phyloP scores from a whole-genome alignment of 2,888 invertebrate species.

The Ethmia dodecea region DNA sequence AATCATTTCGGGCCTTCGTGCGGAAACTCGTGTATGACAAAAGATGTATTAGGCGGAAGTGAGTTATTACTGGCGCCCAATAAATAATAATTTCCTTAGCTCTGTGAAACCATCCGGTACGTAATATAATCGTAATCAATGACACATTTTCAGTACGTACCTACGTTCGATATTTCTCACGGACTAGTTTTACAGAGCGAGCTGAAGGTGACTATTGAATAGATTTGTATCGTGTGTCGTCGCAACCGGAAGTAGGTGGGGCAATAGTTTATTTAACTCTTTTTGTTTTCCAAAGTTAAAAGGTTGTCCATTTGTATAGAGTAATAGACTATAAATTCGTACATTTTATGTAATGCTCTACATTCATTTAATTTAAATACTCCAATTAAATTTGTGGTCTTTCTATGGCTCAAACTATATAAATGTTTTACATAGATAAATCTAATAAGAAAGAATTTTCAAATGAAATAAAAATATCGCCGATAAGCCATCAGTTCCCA shows the following conservation, averaged over 20 bases:
- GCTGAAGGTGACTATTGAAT: conserved; percentile 61
- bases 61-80: no score
- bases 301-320: conserved; percentile 4
- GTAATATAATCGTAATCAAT: not conserved
- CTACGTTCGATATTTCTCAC: conserved; percentile 47
- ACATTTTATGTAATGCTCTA: conserved; percentile 3
- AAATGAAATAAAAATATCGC: no score
- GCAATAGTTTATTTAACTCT: conserved; percentile 49
- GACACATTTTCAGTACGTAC: conserved; percentile 6
- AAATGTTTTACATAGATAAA: conserved; percentile 5
- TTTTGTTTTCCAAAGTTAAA: conserved; percentile 50
- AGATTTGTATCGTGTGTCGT: conserved; percentile 47
- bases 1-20: no score
- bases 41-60: no score
- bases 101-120: not conserved
- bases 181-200: conserved; percentile 53
- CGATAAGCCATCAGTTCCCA: conserved; percentile 52
- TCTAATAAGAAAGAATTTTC: no score
- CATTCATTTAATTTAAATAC: not conserved
- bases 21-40: no score
- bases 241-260: conserved; percentile 62
- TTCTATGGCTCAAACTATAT: no score
- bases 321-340: conserved; percentile 3
- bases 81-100: no score
- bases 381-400: not conserved